phyloP scores from a whole-genome alignment of 2,113 vertebrate species.

The Guaruba guarouba region DNA sequence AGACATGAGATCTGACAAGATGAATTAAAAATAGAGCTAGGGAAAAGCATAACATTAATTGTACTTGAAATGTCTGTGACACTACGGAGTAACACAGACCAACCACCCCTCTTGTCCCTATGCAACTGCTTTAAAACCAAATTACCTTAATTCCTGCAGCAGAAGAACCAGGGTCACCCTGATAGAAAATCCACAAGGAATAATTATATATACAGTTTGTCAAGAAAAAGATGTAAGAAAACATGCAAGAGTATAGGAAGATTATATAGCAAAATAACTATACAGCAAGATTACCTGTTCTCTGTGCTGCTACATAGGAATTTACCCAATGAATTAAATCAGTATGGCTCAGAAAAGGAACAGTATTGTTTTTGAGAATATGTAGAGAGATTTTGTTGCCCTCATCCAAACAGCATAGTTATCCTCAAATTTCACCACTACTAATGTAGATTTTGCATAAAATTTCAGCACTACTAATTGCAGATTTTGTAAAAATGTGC shows the following conservation, averaged over 20 bases:
- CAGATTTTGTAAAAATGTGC: neutral
- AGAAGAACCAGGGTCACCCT: conserved; percentile 96
- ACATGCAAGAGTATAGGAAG: neutral
- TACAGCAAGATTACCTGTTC: neutral
- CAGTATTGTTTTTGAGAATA: neutral
- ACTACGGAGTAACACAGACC: neutral
- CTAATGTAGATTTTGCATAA: neutral
- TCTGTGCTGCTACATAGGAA: neutral
- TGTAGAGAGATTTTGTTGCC: neutral
- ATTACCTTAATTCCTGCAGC: conserved; percentile 98
- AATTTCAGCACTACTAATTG: neutral
- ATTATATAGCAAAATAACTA: neutral
- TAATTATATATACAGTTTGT: neutral
- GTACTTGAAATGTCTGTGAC: neutral
- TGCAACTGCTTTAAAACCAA: neutral
- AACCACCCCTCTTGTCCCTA: neutral
- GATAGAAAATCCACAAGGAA: conserved; percentile 63
- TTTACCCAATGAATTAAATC: neutral
- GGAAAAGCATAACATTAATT: neutral
- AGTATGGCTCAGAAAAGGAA: neutral
- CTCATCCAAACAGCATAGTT: neutral
- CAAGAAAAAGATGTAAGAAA: neutral
- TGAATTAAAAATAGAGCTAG: neutral
- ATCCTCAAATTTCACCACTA: neutral
- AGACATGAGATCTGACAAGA: neutral